Evolutionary conservation across 2,797 vertebrate genomes (phyloP).

Genomic region (Molossus alvarezi): DNA sequence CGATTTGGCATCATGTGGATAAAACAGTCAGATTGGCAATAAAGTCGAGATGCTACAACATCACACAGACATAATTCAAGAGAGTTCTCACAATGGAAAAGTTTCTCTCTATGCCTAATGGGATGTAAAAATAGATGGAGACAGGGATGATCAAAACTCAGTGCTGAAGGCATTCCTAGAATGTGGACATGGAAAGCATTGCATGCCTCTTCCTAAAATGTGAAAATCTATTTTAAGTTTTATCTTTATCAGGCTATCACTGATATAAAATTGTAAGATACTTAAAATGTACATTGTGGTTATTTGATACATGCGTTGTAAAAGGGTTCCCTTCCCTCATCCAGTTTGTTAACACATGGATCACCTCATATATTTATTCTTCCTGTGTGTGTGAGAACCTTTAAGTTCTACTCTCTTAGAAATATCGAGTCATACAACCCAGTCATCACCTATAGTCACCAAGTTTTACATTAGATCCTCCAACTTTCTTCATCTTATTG

Average conservation of each 20-base stretch:
- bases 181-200: neutral
- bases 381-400: neutral
- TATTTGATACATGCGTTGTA: neutral
- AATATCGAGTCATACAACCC: neutral
- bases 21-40: neutral
- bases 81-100: neutral
- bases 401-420: neutral
- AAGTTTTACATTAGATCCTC: neutral
- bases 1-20: neutral
- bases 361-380: neutral
- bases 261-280: constrained; percentile 14
- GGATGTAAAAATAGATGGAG: neutral
- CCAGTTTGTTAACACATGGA: constrained; percentile 19
- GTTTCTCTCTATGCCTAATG: neutral
- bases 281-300: neutral
- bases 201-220: constrained; percentile 3
- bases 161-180: constrained; percentile 11
- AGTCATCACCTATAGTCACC: neutral
- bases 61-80: constrained; percentile 25
- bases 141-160: neutral
- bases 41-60: neutral
- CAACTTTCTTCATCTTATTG: neutral
- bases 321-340: neutral
- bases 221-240: neutral
- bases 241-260: neutral